Base-by-base conservation (phyloP, 2,888 invertebrate species). In the Nipponacmea schrenckii region DNA sequence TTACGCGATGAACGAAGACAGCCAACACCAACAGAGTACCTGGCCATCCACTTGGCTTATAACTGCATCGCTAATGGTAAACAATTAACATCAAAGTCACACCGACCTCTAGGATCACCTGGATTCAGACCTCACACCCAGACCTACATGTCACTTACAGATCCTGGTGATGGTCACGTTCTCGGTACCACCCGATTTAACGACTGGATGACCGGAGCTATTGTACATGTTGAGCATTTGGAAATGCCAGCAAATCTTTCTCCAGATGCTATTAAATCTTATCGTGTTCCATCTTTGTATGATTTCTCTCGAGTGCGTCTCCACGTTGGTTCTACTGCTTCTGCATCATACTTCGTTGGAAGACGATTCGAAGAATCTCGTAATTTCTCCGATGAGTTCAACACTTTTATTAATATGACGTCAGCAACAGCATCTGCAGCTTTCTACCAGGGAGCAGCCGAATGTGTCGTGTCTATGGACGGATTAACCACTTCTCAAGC, bases 191-290 rank as follows among this genome's bases (percentile, higher is more conserved):
- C 81, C 17, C 71, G 80, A 48, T 80, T 77, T 67, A 66, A 73
- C 14, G 81, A 81, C 20, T 81, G 81, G 81, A 77, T 81, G 79
- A 68, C 75, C 68, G 81, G 81, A 17, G 79, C 81, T 65, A 81
- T 81, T 45, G 77, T 81, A 48, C 81, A 81, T 67, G 81, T 81
- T 69, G 81, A 81, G 71, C 81, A 81, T 74, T 72, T 81, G n/a
- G 81, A 81, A 70, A 70, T 79, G 17, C 81, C 81, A 8, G 67
- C 71, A 45, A 74, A 81, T 70, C 71, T 77, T 44, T 76, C 79
- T 17, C 46, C 78, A 48, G 72, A 79, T 64, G 74, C 77, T 46
- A 80, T 81, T 27, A 80, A 81, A 70, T 80, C 81, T 4, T 81
- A 81, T 68, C 71, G 81, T n/a, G 76, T 79, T n/a, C 80, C 81